A percentile compares a stretch with the other conserved stretches of the same genome.
Conservation (phyloP, 2,797 vertebrate species). For the Acridotheres tristis region DNA sequence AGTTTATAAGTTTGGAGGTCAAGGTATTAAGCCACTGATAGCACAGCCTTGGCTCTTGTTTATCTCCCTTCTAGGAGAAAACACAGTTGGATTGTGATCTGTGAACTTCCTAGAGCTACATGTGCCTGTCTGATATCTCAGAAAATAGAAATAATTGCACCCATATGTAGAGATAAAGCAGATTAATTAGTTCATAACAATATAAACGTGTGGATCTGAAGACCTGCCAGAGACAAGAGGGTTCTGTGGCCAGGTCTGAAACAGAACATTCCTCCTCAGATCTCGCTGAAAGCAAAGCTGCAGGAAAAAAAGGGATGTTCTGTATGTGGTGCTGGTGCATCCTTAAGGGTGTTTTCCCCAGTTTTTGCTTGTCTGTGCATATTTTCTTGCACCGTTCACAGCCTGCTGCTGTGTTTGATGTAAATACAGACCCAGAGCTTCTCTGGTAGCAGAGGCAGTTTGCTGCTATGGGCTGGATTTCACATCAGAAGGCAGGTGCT, state of each 20-base stretch:
- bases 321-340: neutral
- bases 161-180: neutral
- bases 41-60: neutral
- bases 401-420: neutral
- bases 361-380: neutral
- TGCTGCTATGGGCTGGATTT: neutral
- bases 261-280: neutral
- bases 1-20: neutral
- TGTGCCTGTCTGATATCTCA: neutral
- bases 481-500: neutral
- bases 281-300: neutral
- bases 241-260: neutral
- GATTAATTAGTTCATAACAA: neutral
- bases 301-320: neutral
- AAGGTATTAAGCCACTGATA: neutral
- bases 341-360: neutral
- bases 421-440: neutral
- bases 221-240: neutral
- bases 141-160: neutral
- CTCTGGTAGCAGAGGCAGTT: neutral
- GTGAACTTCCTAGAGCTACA: neutral
- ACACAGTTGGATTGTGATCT: neutral
- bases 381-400: neutral
- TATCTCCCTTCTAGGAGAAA: neutral
- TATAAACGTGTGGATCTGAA: neutral